Evolutionary conservation across 2,797 vertebrate species (phyloP).

Genomic region (Eulemur mongoz): DNA sequence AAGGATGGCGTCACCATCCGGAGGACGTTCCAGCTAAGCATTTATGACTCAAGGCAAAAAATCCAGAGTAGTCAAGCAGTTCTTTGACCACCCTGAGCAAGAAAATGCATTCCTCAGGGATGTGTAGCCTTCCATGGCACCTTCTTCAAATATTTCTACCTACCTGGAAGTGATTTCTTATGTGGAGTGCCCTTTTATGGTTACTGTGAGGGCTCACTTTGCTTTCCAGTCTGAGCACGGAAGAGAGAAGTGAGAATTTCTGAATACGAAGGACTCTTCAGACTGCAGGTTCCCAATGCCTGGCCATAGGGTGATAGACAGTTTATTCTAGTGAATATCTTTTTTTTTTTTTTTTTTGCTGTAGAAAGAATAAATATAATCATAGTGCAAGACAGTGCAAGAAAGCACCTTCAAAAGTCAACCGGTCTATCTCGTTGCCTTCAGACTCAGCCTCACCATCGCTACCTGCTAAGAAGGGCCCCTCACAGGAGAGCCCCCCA

Average conservation of each 20-base stretch:
- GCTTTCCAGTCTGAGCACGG: background rate
- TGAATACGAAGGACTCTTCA: background rate
- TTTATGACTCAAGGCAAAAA: background rate
- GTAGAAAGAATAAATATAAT: background rate
- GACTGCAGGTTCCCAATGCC: background rate
- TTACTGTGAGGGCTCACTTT: background rate
- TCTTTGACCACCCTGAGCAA: background rate
- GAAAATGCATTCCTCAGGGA: background rate
- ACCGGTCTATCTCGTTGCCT: background rate
- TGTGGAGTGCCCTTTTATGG: background rate
- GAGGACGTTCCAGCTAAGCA: background rate
- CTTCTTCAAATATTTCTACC: background rate
- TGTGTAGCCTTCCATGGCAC: fast-evolving
- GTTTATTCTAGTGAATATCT: too few species aligned
- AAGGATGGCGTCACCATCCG: fast-evolving
- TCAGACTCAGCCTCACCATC: fast-evolving
- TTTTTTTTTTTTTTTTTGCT: background rate
- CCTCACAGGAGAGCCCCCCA: fast-evolving
- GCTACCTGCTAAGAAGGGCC: background rate
- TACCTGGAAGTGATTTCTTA: background rate
- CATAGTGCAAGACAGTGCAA: background rate
- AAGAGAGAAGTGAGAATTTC: background rate
- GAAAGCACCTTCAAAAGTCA: background rate
- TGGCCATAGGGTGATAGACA: background rate
- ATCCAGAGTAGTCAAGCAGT: background rate